These are phyloP conservation scores for Eurytoma californica DNA, from an alignment of 2,888 invertebrate genomes.

Conservation along the genomic window DNA sequence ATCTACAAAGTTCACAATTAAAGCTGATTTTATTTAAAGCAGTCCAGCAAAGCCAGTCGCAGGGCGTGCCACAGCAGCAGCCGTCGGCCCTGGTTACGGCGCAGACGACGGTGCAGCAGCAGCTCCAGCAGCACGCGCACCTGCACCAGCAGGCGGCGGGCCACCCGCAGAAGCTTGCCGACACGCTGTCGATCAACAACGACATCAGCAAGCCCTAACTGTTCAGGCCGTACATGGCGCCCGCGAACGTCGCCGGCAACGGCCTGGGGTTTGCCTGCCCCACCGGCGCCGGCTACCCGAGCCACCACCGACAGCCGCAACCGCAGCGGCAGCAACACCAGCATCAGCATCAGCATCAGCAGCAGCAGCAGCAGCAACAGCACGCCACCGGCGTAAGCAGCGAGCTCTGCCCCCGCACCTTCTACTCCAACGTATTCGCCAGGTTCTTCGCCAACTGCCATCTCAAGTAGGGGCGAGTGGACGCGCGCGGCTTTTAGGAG, in stretches of 20 bases:
- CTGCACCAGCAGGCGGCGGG: conserved; percentile 20
- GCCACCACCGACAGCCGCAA: conserved; percentile 11
- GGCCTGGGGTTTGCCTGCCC: conserved; percentile 23
- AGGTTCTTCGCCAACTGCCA: conserved; percentile 73
- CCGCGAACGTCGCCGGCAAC: conserved; percentile 55
- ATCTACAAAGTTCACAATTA: too few species aligned
- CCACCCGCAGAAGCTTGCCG: conserved; percentile 64
- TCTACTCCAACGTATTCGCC: conserved; percentile 72
- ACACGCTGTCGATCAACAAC: conserved; percentile 71
- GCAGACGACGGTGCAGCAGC: conserved; percentile 49
- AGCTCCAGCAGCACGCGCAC: conserved; percentile 36
- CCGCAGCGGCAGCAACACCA: conserved; percentile 62
- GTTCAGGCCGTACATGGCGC: conserved; percentile 73
- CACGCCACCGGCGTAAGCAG: conserved; percentile 12
- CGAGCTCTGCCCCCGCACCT: conserved; percentile 67
- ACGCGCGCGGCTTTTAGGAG: background rate
- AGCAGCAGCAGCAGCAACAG: conserved; percentile 57
- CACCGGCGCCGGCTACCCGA: conserved; percentile 7
- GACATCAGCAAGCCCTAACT: conserved; percentile 74
- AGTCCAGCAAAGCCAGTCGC: conserved; percentile 40
- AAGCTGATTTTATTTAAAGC: background rate
- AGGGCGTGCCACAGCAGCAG: conserved; percentile 36
- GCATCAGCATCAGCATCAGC: conserved; percentile 65
- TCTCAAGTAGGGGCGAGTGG: conserved; percentile 65
- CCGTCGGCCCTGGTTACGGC: conserved; percentile 23